phyloP scores from a whole-genome alignment of 2,797 vertebrate genomes.

The Lacerta bilineata region DNA sequence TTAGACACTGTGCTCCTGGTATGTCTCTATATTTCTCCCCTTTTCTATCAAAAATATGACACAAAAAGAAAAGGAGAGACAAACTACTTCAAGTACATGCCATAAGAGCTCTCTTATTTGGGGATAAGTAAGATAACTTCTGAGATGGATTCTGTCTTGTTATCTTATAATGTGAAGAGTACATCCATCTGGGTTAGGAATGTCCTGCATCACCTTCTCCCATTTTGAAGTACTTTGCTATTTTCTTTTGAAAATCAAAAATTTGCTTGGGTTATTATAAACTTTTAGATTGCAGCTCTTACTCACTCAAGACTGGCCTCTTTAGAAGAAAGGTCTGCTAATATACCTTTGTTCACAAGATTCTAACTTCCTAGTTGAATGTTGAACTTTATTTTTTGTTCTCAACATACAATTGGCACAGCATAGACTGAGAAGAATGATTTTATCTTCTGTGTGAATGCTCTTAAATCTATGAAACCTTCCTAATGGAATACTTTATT shows the following conservation, averaged over 20 bases:
- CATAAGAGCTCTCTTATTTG: background rate
- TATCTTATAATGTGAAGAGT: background rate
- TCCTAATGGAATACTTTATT: too few species aligned
- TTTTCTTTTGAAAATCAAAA: background rate
- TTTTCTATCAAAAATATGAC: background rate
- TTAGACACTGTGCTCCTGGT: background rate
- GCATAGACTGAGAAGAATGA: background rate
- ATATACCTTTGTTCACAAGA: background rate
- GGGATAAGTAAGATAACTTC: slow-evolving; percentile 5
- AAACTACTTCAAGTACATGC: accelerated
- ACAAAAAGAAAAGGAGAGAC: background rate
- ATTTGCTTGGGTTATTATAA: background rate
- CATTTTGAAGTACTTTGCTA: background rate
- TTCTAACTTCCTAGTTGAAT: background rate
- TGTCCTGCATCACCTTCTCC: background rate
- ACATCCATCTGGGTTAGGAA: background rate
- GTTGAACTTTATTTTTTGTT: background rate
- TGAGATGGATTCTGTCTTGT: background rate
- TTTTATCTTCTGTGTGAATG: slow-evolving; percentile 14
- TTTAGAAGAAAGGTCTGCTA: background rate
- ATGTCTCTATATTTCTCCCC: accelerated
- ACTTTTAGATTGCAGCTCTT: background rate
- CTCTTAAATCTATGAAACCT: background rate
- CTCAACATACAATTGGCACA: background rate
- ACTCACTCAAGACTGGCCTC: background rate